Evolutionary conservation across 2,797 vertebrate species (phyloP).

Genomic region (Acanthurus lineatus): DNA sequence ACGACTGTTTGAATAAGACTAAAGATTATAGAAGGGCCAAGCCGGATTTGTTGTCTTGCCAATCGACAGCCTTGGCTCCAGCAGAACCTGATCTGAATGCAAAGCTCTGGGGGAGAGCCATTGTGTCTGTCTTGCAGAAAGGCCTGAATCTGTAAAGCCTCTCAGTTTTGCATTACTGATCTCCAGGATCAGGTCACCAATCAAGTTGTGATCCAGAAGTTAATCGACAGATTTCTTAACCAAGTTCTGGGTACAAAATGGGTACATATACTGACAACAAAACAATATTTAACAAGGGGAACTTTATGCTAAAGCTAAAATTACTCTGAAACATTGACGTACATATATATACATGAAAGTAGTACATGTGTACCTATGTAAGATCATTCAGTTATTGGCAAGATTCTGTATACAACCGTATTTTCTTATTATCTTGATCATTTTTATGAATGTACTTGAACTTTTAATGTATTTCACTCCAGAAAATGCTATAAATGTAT

Average conservation of each 20-base stretch:
- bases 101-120: slow-evolving; percentile 53
- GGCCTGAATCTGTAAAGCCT: slow-evolving; percentile 45
- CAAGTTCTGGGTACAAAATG: neutral
- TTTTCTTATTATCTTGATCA: too few species aligned
- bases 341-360: too few species aligned
- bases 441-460: too few species aligned
- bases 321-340: neutral
- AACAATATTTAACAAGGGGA: neutral
- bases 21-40: slow-evolving; percentile 61
- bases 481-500: neutral
- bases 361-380: too few species aligned
- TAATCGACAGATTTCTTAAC: slow-evolving; percentile 40
- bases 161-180: slow-evolving; percentile 53
- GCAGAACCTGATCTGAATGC: slow-evolving; percentile 61
- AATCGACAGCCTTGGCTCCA: slow-evolving; percentile 60
- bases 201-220: slow-evolving; percentile 38
- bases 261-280: neutral
- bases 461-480: too few species aligned
- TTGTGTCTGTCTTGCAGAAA: slow-evolving; percentile 56
- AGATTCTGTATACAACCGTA: too few species aligned
- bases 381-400: too few species aligned
- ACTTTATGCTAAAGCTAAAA: neutral
- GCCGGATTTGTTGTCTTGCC: slow-evolving; percentile 66
- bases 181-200: slow-evolving; percentile 38
- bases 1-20: slow-evolving; percentile 50